Evolutionary conservation across 92 coral and sea anemone species (phyloP), one percentile per base, ranked within the genome.

Genomic region (Epizoanthus scotinus): DNA sequence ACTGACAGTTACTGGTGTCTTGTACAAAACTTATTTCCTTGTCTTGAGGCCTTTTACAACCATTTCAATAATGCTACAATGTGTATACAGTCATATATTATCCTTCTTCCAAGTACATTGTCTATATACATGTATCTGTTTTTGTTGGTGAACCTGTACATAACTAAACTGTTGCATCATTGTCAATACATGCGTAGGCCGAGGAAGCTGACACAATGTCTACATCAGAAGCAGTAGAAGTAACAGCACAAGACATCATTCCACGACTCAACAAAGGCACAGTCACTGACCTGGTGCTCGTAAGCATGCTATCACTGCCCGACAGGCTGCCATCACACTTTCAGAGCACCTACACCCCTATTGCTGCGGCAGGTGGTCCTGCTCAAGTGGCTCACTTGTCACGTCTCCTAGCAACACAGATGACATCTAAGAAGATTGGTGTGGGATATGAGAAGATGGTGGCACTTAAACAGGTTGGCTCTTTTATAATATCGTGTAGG

Each of bases 331-430:
- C 99, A 0, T 85, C 98, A 0, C 92, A 89, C 90, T 96, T 96
- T 44, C 98, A 94, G 56, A 97, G 94, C 83, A 96, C 99, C 0
- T 96, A 93, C 90, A 96, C 99, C 9, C 99, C 99, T 36, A 96
- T 96, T 42, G 99, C 99, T 7, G 99, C 99, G 6, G 99, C 99
- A 20, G 99, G 99, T 0, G 98, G 99, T 3, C 94, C 88, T 53
- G 97, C 99, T 0, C 99, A 96, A 71, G 99, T 96, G 28, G 91
- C 93, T n/a, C 99, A 96, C 90, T 94, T 96, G 28, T 98, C 99
- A 9, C 89, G 99, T 14, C 93, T 96, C 59, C 69, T 96, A 31
- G 93, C 94, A 21, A 86, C 99, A n/a, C 99, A 96, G 88, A 96
- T 96, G 99, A 96, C 97, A 0, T 88, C 90, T 15, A 91, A 85